Base-by-base conservation (phyloP, 1,140 invertebrate species). In the Maniola jurtina region DNA sequence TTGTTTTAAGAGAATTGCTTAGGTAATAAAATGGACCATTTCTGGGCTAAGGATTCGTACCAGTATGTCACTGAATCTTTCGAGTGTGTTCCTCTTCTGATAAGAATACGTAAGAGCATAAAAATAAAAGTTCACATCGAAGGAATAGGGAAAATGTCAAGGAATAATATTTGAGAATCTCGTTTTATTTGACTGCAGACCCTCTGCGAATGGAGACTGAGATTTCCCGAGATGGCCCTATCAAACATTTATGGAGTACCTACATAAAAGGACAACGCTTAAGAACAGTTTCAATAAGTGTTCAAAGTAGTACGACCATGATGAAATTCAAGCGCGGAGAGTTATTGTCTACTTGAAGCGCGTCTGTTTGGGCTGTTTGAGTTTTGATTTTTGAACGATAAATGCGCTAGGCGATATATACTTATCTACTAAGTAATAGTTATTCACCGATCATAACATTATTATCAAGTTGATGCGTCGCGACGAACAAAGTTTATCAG, bases 61-160 rank as follows among this genome's bases (percentile, higher is more conserved):
- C 81, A 86, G 81, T 84, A 80, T 83, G 81, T 83, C 81, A 82
- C 74, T 75, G 76, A 82, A 84, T 86, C 80, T 83, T 73, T 74
- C 73, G 68, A 83, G 86, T 80, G 88, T 90, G 86, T 87, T 84
- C 77, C 84, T 77, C 70, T 76, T 79, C 83, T 81, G 88, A 90
- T 90, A 90, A 90, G 88, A 86, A 88, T 90, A 86, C 84, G 88
- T 89, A 84, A 81, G 81, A 79, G 81, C 81, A 89, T 90, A 90
- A 89, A 90, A 90, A 90, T 90, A 90, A 90, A 90, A 88, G 88
- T 90, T 90, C 85, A 82, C 88, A 88, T 89, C 76, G 84, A 81
- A 82, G 81, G 81, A 88, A 86, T 76, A 82, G 85, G 86, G 86
- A 87, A 88, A 90, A 90, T 83, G 85, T 84, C 80, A 75, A 68